Evolutionary conservation across 2,113 vertebrate genomes (phyloP).

Genomic region (Phaetusa simplex): DNA sequence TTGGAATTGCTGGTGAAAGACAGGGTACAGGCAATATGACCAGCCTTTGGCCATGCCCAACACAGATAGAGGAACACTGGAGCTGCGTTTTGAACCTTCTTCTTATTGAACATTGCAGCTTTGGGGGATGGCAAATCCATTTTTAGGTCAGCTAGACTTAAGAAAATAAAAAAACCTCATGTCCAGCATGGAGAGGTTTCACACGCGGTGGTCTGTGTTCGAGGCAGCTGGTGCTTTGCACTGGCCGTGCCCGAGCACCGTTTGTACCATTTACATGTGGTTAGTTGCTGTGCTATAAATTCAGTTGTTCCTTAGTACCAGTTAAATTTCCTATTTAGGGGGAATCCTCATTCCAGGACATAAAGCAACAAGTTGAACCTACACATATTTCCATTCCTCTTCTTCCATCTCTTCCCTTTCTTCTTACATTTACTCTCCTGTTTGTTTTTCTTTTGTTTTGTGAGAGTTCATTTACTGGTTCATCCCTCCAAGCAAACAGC

Average conservation of each 20-base stretch:
- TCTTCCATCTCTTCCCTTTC: neutral
- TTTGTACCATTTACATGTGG: neutral
- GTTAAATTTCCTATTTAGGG: neutral
- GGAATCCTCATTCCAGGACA: neutral
- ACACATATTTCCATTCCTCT: neutral
- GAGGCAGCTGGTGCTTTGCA: neutral
- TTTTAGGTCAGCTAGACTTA: neutral
- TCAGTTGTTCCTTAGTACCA: neutral
- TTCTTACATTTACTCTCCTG: neutral
- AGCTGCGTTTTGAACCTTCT: neutral
- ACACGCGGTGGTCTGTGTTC: rapidly evolving
- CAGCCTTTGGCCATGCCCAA: neutral
- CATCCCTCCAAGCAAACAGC: neutral
- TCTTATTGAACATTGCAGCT: neutral
- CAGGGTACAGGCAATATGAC: neutral
- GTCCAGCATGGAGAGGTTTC: neutral
- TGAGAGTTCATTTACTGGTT: neutral
- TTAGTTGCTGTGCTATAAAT: neutral
- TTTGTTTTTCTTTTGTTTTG: neutral
- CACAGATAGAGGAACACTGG: neutral
- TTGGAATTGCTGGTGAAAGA: neutral
- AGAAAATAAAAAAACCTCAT: neutral
- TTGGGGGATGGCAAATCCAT: neutral
- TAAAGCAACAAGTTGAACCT: neutral
- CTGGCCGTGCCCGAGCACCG: too few species aligned